A percentile compares a stretch with the other conserved stretches of the same genome.
phyloP scores from a whole-genome alignment of 2,888 invertebrate species.

The Drosophila multiciliata region DNA sequence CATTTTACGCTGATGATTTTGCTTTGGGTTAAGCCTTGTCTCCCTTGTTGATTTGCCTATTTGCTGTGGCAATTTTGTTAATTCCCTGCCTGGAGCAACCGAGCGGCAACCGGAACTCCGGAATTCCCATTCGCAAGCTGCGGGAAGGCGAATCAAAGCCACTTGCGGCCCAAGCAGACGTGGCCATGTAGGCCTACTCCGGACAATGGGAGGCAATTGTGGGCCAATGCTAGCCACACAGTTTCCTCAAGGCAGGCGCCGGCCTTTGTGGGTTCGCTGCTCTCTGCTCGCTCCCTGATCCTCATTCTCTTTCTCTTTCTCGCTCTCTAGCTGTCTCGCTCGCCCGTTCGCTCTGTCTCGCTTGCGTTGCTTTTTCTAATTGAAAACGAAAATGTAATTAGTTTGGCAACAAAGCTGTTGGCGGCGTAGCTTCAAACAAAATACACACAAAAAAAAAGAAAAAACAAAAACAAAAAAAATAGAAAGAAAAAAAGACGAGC shows the following conservation, averaged over 20 bases:
- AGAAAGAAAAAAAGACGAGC: conserved; percentile 34
- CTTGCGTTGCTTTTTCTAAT: conserved; percentile 61
- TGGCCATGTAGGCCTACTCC: conserved; percentile 6
- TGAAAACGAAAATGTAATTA: conserved; percentile 70
- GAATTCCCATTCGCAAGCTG: conserved; percentile 13
- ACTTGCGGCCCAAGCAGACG: neutral
- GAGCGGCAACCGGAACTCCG: conserved; percentile 24
- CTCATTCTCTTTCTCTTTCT: neutral
- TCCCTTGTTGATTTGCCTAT: conserved; percentile 14
- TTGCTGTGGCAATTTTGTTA: conserved; percentile 28
- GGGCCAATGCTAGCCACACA: conserved; percentile 11
- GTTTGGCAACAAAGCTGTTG: conserved; percentile 60
- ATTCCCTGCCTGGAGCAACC: conserved; percentile 14
- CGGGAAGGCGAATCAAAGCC: conserved; percentile 4
- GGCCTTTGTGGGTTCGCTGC: conserved; percentile 11
- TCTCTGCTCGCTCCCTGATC: conserved; percentile 4
- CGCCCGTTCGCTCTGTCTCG: conserved; percentile 1
- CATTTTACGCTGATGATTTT: conserved; percentile 7
- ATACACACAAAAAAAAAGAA: conserved; percentile 35
- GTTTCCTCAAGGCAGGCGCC: conserved; percentile 3
- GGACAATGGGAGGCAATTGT: conserved; percentile 11
- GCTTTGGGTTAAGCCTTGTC: conserved; percentile 1
- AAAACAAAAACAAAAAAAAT: too few species aligned
- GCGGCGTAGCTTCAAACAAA: conserved; percentile 48
- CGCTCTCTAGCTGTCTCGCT: neutral